Evolutionary conservation across 2,797 vertebrate genomes (phyloP), one percentile per base, ranked within the genome.

Genomic region (Cryptoprocta ferox): DNA sequence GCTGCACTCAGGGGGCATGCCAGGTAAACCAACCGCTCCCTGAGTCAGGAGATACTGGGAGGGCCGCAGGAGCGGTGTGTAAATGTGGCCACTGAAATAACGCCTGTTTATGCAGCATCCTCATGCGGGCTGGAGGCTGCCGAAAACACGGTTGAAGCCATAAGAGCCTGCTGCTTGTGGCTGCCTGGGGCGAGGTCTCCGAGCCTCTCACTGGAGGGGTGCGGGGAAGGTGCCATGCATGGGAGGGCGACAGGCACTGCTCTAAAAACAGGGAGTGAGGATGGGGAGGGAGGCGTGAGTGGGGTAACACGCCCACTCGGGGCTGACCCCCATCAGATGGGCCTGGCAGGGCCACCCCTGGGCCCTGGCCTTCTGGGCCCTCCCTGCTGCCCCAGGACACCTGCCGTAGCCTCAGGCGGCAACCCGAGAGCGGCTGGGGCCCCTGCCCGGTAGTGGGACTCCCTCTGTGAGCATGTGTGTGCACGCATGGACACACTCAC

Each of bases 21-120:
- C 81, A 42, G 56, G 42, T 45, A 3, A 87, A 84, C 84, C 97
- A 95, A 92, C 65, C 90, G 76, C 56, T 92, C 75, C 98, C 87
- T 1, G 0, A 14, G 91, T 1, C 71, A 3, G 56, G 21, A 75
- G 97, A 61, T 30, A 1, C 83, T 6, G n/a, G 16, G 50, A 8
- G 61, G 12, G 0, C 39, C 1, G 48, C 37, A 0, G 89, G 88
- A 61, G 18, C 10, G 4, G 81, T 83, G 26, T 35, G 61, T 30
- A 81, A 94, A 94, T 1, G 50, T 0, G 76, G 85, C 6, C 2
- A 2, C 0, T 4, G 79, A 88, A 21, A 0, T 73, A 85, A 90
- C 0, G n/a, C 65, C 88, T 5, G 59, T 26, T 24, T 86, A 56
- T 70, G 1, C 45, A 5, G 86, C 3, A 14, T 32, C 26, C 15